Conservation (phyloP, 2,888 invertebrate species). For the Hydrotaea diabolus region DNA sequence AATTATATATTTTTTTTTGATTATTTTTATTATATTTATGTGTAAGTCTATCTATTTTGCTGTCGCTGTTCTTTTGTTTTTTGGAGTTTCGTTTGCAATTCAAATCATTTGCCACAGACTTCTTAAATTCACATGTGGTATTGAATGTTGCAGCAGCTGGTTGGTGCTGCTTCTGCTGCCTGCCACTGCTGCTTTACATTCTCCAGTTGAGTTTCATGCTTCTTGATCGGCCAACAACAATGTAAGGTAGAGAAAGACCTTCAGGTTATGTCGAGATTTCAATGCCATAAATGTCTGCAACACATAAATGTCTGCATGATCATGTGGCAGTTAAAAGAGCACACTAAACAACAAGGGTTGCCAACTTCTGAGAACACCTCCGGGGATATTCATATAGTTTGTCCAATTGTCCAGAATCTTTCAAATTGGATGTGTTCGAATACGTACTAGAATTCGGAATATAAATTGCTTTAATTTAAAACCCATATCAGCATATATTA, state of each 20-base stretch:
- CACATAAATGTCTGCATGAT: constrained; percentile 30
- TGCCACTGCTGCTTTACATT: background rate
- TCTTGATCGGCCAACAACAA: constrained; percentile 25
- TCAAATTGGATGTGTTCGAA: too few relatives aligned
- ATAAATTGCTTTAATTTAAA: too few relatives aligned
- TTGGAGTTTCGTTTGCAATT: constrained; percentile 19
- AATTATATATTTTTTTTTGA: constrained; percentile 37
- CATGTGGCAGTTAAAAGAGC: constrained; percentile 5
- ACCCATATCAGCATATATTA: too few relatives aligned
- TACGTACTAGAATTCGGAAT: too few relatives aligned
- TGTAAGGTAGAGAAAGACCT: constrained; percentile 43
- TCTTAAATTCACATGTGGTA: constrained; percentile 39
- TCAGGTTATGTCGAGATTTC: constrained; percentile 49
- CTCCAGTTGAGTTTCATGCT: background rate
- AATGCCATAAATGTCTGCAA: constrained; percentile 58
- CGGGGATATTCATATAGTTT: too few relatives aligned
- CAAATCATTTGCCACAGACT: constrained; percentile 37
- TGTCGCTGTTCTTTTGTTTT: background rate
- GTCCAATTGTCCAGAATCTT: too few relatives aligned
- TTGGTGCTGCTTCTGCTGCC: too few relatives aligned
- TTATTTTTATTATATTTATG: constrained; percentile 45
- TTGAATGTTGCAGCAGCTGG: constrained; percentile 5
- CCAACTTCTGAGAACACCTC: too few relatives aligned
- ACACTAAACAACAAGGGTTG: background rate
- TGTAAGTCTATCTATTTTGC: constrained; percentile 8